Evolutionary conservation across 2,113 vertebrate species (phyloP).

Genomic region (Pseudorhombus dupliciocellatus): DNA sequence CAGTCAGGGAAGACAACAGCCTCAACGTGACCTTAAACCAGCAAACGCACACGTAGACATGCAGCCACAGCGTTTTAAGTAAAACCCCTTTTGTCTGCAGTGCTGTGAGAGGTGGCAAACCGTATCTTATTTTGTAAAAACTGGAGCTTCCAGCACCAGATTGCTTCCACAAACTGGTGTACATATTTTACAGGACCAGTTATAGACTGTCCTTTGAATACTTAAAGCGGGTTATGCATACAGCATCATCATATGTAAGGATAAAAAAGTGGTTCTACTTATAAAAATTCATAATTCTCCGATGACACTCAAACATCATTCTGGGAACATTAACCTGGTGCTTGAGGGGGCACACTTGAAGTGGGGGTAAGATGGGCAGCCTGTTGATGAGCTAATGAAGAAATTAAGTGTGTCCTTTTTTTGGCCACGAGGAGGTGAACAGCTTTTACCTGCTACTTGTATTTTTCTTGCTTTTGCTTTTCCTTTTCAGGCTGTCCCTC

Average conservation of each 20-base stretch:
- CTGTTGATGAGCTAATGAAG: conserved; percentile 26
- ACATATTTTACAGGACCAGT: neutral
- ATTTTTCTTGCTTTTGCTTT: conserved; percentile 90
- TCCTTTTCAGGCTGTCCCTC: conserved; percentile 87
- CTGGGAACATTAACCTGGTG: conserved; percentile 2
- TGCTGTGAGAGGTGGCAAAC: neutral
- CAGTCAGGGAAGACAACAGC: conserved; percentile 29
- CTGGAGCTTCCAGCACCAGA: neutral
- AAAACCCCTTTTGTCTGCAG: neutral
- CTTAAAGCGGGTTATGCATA: neutral
- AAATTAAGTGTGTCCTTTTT: neutral
- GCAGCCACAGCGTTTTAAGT: neutral
- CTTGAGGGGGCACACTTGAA: conserved; percentile 6
- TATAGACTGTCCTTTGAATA: neutral
- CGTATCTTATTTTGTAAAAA: neutral
- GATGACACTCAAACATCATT: neutral
- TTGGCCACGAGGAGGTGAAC: conserved; percentile 8
- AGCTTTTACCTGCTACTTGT: conserved; percentile 88
- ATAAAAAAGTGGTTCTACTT: neutral
- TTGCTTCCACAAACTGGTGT: neutral
- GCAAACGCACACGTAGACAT: neutral
- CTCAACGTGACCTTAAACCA: conserved; percentile 14
- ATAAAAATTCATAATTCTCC: neutral
- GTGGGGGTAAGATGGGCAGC: neutral
- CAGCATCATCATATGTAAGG: no score